Evolutionary conservation across 2,113 vertebrate species (phyloP), one percentile per base, ranked within the genome.

Genomic region (Platycercus adscitus): DNA sequence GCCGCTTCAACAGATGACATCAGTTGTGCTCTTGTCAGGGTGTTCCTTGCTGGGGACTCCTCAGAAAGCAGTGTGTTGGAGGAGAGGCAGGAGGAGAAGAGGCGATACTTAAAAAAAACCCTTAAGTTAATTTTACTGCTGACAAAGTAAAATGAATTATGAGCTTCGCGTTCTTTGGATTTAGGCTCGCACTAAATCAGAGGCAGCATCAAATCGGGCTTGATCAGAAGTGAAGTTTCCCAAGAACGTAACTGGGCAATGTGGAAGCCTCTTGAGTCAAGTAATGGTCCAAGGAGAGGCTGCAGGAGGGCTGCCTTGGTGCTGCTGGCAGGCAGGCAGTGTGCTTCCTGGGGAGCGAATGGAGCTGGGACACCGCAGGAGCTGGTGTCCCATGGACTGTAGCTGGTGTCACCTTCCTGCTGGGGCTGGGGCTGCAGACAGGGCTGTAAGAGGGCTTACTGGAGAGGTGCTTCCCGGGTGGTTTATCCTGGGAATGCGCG

Each of bases 341-440:
- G 1, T 20, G 16, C 46, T 70, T 10, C 8, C 7, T 13, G 13
- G 25, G 44, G 41, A 43, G 11, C 5, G 5, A 23, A 1, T 31
- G 41, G 71, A 39, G 19, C 33, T 13, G 33, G 33, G 12, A 20
- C 29, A n/a, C 13, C 33, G 50, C 26, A 8, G 35, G 66, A 85
- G 9, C 44, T 11, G 1, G 15, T 1, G 1, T 18, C 11, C 1
- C 21, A 7, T 0, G 17, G 31, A 9, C 41, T 9, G 10, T 29
- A 24, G 31, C 37, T 35, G 31, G 13, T 58, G 56, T 58, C 33
- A 23, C 19, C 11, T 21, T 58, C 28, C 64, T 1, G 3, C 16
- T 37, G 41, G 52, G 29, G 13, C 17, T 56, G 24, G 17, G 29
- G 21, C 28, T 44, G 20, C 58, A 8, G 31, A 17, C 8, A 7